Conservation (phyloP, 2,797 vertebrate species). For the Garrulus glandarius region DNA sequence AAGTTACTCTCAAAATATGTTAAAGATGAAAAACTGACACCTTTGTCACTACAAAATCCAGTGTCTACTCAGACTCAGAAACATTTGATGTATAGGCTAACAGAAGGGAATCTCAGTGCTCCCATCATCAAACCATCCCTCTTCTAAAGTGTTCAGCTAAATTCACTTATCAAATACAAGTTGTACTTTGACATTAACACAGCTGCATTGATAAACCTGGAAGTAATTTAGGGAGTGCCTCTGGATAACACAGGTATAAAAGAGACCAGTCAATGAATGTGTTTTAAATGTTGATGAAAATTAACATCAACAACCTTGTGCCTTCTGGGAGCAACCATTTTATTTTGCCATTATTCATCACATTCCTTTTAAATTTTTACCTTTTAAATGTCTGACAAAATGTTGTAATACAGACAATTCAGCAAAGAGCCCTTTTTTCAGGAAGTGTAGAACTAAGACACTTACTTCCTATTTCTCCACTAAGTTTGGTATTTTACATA, state of each 20-base stretch:
- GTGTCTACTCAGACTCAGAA: not conserved
- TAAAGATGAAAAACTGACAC: not conserved
- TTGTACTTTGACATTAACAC: not conserved
- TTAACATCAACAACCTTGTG: not conserved
- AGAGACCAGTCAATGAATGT: not conserved
- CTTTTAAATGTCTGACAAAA: not conserved
- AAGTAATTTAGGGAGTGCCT: not conserved
- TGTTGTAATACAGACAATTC: not conserved
- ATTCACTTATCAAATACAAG: not conserved
- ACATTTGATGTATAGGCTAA: not conserved
- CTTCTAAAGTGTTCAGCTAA: not conserved
- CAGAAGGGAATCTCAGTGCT: not conserved
- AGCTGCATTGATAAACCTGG: not conserved
- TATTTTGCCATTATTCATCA: not conserved
- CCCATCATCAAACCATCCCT: not conserved
- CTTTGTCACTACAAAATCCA: not conserved
- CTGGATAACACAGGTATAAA: not conserved
- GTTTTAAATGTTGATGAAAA: not conserved
- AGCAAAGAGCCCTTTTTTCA: not conserved
- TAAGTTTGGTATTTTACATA: not conserved
- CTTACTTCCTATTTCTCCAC: not conserved
- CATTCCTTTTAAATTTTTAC: not conserved
- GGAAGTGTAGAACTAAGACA: not conserved
- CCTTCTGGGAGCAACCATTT: not conserved
- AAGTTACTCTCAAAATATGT: not conserved